These are phyloP conservation scores for Sesia bembeciformis DNA, from an alignment of 2,888 invertebrate genomes.

Conservation along the genomic window DNA sequence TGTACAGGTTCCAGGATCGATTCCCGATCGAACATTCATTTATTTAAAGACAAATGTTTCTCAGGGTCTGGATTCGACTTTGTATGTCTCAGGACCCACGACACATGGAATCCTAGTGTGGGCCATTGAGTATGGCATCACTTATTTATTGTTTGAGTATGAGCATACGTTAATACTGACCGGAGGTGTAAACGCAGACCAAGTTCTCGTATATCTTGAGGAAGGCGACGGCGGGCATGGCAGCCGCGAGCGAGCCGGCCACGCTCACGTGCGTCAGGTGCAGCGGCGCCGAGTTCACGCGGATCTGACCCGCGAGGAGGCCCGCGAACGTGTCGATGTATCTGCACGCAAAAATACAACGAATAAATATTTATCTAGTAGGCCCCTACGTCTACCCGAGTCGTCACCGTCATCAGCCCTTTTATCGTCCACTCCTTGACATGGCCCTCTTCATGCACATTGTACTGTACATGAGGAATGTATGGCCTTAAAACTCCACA, in stretches of 20 bases:
- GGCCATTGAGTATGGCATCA: too few relatives aligned
- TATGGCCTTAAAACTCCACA: too few relatives aligned
- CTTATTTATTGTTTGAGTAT: not conserved
- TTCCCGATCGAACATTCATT: too few relatives aligned
- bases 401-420: slow-evolving; percentile 6
- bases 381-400: not conserved
- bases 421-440: too few relatives aligned
- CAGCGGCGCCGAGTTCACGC: slow-evolving; percentile 90
- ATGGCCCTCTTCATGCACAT: too few relatives aligned
- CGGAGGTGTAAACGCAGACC: slow-evolving; percentile 91
- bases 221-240: slow-evolving; percentile 82
- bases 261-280: slow-evolving; percentile 91
- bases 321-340: slow-evolving; percentile 95
- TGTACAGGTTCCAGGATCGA: too few relatives aligned
- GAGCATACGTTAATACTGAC: slow-evolving; percentile 31
- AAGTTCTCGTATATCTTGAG: slow-evolving; percentile 93
- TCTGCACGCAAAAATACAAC: slow-evolving; percentile 60
- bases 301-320: slow-evolving; percentile 88
- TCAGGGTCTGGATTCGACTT: too few relatives aligned
- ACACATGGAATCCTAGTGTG: too few relatives aligned
- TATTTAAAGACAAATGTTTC: too few relatives aligned
- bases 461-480: too few relatives aligned
- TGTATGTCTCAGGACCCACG: too few relatives aligned
- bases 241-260: slow-evolving; percentile 85
- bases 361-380: not conserved